Conservation (phyloP, 1,140 invertebrate species). For the Drosophila parvula region DNA sequence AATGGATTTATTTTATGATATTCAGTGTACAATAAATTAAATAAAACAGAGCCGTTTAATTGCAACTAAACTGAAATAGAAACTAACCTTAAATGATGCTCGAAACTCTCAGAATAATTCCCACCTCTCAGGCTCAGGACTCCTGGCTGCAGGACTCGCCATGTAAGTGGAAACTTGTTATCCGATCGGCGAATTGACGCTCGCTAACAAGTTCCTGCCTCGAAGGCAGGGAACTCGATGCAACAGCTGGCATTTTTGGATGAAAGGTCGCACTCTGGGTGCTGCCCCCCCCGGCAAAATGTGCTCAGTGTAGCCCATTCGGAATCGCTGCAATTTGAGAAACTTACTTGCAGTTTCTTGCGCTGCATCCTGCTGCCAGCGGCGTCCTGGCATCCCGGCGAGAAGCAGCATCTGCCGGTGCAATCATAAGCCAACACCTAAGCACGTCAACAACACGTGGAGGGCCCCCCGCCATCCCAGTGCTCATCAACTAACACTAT, state of each 20-base stretch:
- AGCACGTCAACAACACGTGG: slow-evolving; percentile 76
- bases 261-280: slow-evolving; percentile 22
- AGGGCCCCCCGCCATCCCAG: slow-evolving; percentile 14
- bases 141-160: background rate
- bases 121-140: background rate
- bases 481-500: slow-evolving; percentile 67
- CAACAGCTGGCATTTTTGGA: slow-evolving; percentile 30
- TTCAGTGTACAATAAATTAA: no score
- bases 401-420: slow-evolving; percentile 61
- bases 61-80: background rate
- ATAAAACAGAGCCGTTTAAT: no score
- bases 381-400: background rate
- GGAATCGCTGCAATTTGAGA: slow-evolving; percentile 75
- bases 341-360: slow-evolving; percentile 81
- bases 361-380: slow-evolving; percentile 57
- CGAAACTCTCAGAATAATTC: background rate
- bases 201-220: slow-evolving; percentile 14
- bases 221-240: background rate
- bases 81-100: background rate
- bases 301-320: slow-evolving; percentile 63
- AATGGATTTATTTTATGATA: no score
- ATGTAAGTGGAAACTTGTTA: slow-evolving; percentile 34
- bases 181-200: slow-evolving; percentile 22
- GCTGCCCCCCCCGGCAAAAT: slow-evolving; percentile 28
- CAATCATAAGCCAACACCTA: slow-evolving; percentile 82